phyloP scores from a whole-genome alignment of 1,140 invertebrate genomes.

The Formica selysi region DNA sequence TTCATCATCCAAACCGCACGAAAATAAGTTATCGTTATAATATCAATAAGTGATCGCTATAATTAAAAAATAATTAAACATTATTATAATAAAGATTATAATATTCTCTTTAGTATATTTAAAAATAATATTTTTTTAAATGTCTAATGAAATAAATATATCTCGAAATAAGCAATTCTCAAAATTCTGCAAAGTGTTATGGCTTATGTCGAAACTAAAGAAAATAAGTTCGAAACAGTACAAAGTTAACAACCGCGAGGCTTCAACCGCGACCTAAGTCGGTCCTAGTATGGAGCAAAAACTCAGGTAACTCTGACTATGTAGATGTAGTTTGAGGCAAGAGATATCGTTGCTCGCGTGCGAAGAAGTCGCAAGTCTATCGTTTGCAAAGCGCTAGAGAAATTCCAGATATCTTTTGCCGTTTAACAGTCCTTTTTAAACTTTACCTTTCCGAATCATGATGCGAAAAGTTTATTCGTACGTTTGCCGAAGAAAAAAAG shows the following conservation, averaged over 20 bases:
- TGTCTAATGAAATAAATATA: not conserved
- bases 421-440: constrained; percentile 49
- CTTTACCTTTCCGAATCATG: not conserved
- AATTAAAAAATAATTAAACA: not conserved
- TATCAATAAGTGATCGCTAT: not conserved
- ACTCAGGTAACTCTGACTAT: constrained; percentile 69
- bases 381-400: constrained; percentile 66
- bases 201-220: not conserved
- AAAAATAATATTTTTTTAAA: not conserved
- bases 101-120: not conserved
- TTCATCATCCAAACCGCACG: not conserved
- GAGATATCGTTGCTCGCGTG: constrained; percentile 72
- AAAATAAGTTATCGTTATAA: not conserved
- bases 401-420: constrained; percentile 59
- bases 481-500: not conserved
- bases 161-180: not conserved
- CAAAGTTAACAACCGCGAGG: constrained; percentile 59
- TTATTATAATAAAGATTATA: not conserved
- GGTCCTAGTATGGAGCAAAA: constrained; percentile 27
- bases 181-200: not conserved
- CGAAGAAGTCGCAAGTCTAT: constrained; percentile 48
- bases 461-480: not conserved
- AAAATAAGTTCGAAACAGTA: constrained; percentile 57
- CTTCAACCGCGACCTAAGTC: constrained; percentile 60
- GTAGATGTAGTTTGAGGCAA: constrained; percentile 71